These are phyloP conservation scores for Sarcophaga peregrina DNA, from an alignment of 1,140 invertebrate genomes.

Conservation along the genomic window DNA sequence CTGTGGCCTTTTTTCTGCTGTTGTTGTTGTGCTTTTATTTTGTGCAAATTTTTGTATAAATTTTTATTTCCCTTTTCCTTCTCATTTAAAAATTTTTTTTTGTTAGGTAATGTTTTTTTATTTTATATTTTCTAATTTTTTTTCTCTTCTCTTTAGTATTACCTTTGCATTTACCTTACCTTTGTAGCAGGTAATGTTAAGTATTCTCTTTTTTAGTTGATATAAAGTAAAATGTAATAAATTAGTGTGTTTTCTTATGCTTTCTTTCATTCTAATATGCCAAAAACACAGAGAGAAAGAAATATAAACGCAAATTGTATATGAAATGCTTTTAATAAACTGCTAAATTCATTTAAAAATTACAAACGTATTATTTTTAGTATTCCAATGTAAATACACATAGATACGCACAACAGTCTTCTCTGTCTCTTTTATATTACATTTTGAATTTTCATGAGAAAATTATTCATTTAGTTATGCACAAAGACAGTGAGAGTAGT, in stretches of 20 bases:
- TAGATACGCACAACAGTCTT: neutral
- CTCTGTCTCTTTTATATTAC: neutral
- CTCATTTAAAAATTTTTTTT: too few relatives aligned
- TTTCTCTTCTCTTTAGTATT: too few relatives aligned
- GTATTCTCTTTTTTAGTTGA: neutral
- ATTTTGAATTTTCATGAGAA: neutral
- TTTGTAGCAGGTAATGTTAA: neutral
- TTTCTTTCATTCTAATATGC: neutral
- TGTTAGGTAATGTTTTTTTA: too few relatives aligned
- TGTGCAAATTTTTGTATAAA: too few relatives aligned
- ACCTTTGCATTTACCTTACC: too few relatives aligned
- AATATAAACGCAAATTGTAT: neutral
- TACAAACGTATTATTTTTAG: too few relatives aligned
- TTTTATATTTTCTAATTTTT: too few relatives aligned
- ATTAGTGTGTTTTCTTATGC: neutral
- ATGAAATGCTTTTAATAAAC: conserved; percentile 15
- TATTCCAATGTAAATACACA: neutral
- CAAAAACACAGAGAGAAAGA: neutral
- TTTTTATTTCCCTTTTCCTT: too few relatives aligned
- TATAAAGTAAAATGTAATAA: neutral
- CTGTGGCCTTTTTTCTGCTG: too few relatives aligned
- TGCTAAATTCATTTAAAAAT: neutral
- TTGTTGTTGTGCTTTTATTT: too few relatives aligned
- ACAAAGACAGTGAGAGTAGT: neutral
- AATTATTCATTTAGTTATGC: neutral